phyloP scores from a whole-genome alignment of 2,888 invertebrate species.

The Calliphora vomitoria region DNA sequence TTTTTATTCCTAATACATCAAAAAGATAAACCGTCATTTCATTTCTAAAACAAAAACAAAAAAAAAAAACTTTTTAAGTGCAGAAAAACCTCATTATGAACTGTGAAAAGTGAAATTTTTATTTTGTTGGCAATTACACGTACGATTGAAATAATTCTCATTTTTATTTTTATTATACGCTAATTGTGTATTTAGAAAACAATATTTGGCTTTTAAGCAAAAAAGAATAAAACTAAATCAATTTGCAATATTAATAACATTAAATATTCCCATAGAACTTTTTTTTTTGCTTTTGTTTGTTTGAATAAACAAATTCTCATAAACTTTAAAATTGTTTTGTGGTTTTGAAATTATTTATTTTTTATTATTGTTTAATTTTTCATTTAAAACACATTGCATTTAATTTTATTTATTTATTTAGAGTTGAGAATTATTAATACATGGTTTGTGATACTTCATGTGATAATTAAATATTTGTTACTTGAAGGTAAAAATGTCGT shows the following conservation, averaged over 20 bases:
- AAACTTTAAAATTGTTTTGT: conserved; percentile 39
- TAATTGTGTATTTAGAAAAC: conserved; percentile 42
- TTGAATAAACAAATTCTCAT: conserved; percentile 25
- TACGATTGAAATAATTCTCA: conserved; percentile 21
- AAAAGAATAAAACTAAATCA: conserved; percentile 14
- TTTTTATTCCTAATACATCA: neutral
- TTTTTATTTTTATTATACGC: conserved; percentile 13
- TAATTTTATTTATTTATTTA: neutral
- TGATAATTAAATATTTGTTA: neutral
- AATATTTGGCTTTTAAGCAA: conserved; percentile 1
- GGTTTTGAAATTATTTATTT: conserved; percentile 20
- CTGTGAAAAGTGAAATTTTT: conserved; percentile 54
- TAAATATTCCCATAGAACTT: conserved; percentile 42
- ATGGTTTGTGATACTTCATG: neutral
- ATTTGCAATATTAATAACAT: conserved; percentile 33
- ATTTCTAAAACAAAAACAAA: neutral
- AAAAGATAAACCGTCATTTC: neutral
- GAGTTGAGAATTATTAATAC: neutral
- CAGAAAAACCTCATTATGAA: conserved; percentile 19
- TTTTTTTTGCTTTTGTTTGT: conserved; percentile 43
- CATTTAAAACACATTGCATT: neutral
- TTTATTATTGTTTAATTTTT: conserved; percentile 35
- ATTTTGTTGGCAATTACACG: conserved; percentile 30
- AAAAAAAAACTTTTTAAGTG: neutral
- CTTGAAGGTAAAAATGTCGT: no score